Conservation (phyloP, 1,140 invertebrate genomes). For the Ooceraea biroi region DNA sequence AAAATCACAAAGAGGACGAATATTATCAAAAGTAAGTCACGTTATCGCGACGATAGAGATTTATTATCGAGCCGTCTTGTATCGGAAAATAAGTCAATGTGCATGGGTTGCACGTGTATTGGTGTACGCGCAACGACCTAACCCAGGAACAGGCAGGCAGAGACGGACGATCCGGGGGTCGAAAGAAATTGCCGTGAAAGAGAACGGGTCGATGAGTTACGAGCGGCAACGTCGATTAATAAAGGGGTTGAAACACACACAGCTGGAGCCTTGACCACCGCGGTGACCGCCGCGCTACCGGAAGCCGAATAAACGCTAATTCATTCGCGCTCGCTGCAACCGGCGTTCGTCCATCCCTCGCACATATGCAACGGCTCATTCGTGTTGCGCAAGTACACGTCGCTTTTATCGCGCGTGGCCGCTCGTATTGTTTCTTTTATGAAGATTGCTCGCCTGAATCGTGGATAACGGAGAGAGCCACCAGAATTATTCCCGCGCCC, state of each 20-base stretch:
- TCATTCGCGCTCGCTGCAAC: slow-evolving; percentile 56
- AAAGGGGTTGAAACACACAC: slow-evolving; percentile 65
- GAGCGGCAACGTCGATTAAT: slow-evolving; percentile 68
- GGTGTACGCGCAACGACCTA: not conserved
- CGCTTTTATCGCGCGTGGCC: slow-evolving; percentile 50
- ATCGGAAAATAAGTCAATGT: not conserved
- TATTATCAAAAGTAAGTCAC: not conserved
- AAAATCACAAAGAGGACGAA: not conserved
- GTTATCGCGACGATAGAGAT: not conserved
- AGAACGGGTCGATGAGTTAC: slow-evolving; percentile 67
- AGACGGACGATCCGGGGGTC: not conserved
- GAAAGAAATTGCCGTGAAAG: slow-evolving; percentile 47
- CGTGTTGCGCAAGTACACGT: not conserved
- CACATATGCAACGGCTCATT: slow-evolving; percentile 38
- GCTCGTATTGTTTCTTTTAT: slow-evolving; percentile 51
- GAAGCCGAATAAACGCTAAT: slow-evolving; percentile 73
- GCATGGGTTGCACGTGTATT: not conserved
- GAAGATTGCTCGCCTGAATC: slow-evolving; percentile 55
- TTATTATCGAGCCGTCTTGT: not conserved
- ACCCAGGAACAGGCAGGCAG: not conserved
- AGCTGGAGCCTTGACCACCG: slow-evolving; percentile 67
- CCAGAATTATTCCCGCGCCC: slow-evolving; percentile 35
- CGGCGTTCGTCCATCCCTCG: slow-evolving; percentile 8
- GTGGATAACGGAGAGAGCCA: slow-evolving; percentile 11
- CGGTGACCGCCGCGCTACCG: slow-evolving; percentile 43